These are phyloP conservation scores for Toxonevra muliebris DNA, from an alignment of 2,888 invertebrate species.

Conservation along the genomic window DNA sequence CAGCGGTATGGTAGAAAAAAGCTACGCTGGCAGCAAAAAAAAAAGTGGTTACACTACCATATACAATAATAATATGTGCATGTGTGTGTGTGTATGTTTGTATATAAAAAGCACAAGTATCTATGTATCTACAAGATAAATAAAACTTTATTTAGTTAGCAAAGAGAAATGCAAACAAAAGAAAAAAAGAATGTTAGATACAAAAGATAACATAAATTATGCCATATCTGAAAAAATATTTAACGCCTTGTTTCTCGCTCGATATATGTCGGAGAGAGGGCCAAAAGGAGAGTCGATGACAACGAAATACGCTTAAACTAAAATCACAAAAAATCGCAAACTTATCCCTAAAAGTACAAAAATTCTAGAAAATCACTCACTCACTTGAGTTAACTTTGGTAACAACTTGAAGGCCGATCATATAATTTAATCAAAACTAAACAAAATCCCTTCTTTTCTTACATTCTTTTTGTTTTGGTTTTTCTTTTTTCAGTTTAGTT, in stretches of 20 bases:
- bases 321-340: conserved; percentile 8
- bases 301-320: neutral
- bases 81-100: too few relatives aligned
- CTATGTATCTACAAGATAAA: neutral
- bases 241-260: conserved; percentile 41
- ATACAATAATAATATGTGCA: too few relatives aligned
- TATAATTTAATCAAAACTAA: conserved; percentile 22
- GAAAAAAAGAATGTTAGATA: neutral
- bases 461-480: too few relatives aligned
- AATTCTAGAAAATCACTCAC: neutral
- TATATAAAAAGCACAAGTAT: too few relatives aligned
- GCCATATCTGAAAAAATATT: conserved; percentile 36
- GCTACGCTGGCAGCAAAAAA: neutral
- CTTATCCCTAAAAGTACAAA: neutral
- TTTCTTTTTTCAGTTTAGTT: too few relatives aligned
- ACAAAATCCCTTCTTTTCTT: neutral
- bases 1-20: neutral
- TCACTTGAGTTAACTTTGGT: too few relatives aligned
- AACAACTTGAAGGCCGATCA: too few relatives aligned
- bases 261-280: neutral
- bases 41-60: too few relatives aligned
- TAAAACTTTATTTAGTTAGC: neutral
- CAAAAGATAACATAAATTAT: neutral
- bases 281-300: neutral
- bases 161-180: neutral